Evolutionary conservation across 2,797 vertebrate genomes (phyloP), one percentile per base, ranked within the genome.

Genomic region (Brachymystax lenok): DNA sequence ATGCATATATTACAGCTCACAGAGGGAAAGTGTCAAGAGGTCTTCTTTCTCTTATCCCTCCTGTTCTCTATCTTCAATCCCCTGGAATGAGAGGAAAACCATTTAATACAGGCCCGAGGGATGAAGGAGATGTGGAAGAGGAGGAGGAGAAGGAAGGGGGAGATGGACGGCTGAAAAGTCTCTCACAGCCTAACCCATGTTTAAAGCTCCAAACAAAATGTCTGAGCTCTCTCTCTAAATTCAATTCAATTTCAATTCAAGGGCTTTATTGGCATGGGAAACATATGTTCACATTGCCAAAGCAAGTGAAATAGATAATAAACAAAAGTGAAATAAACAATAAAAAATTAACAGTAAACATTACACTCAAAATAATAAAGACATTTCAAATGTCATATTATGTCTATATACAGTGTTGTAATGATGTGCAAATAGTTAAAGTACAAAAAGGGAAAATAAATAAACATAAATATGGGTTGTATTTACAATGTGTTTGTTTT

Each of bases 1-100:
- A 89, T 92, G 83, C 92, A 94, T 91, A 88, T 69, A 93, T 93
- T 92, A 93, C n/a, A 75, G 71, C 82, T 51, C 80, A 79, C 72
- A 73, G 63, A 80, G 85, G 78, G 85, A 80, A 85, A 80, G 85
- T 80, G 71, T 51, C 17, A 54, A 67, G 85, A 87, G 82, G 74
- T 82, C 52, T n/a, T 69, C 67, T 63, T 54, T 71, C 27, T 81
- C 54, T n/a, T 28, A 86, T 76, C 81, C 80, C 84, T 76, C 54
- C 59, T 72, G 73, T 74, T 72, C 75, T 64, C 73, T 73, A 79
- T 73, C 74, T 79, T 87, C 72, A 78, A 83, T 79, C 71, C 71
- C 77, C 64, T 66, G 56, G 46, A 78, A 85, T 77, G 86, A 83
- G 73, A 72, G 78, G 51, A 82, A 83, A 24, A 88, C 79, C 80